phyloP scores from a whole-genome alignment of 2,888 invertebrate species.

The Plebejus melissa region DNA sequence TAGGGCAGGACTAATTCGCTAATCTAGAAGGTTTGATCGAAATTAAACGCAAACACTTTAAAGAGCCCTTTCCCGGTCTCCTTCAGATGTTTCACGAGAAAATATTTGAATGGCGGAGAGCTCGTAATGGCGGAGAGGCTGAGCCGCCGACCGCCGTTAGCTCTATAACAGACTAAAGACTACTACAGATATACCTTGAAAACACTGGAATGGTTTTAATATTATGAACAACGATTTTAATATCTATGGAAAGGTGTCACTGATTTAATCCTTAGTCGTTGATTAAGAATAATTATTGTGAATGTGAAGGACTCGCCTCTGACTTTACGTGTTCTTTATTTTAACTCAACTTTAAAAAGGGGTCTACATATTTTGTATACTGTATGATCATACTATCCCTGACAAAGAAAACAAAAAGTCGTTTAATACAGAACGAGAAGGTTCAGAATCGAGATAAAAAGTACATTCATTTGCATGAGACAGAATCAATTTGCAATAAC shows the following conservation, averaged over 20 bases:
- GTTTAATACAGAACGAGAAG: not conserved
- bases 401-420: not conserved
- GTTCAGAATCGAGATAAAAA: constrained; percentile 3
- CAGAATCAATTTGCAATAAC: constrained; percentile 18
- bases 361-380: too few relatives aligned
- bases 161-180: too few relatives aligned
- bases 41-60: constrained; percentile 22
- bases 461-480: not conserved
- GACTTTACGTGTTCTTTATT: too few relatives aligned
- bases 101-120: constrained; percentile 15
- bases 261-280: too few relatives aligned
- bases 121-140: not conserved
- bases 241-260: too few relatives aligned
- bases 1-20: constrained; percentile 8
- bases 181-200: too few relatives aligned
- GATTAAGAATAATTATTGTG: too few relatives aligned
- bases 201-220: too few relatives aligned
- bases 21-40: constrained; percentile 5
- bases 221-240: too few relatives aligned
- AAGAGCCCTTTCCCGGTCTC: constrained; percentile 3
- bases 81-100: constrained; percentile 18
- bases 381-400: not conserved
- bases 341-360: too few relatives aligned
- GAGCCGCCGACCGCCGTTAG: not conserved
- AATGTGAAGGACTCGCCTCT: too few relatives aligned